Percentiles rank a stretch among this genome's conserved stretches.
These are phyloP conservation scores for Vimba vimba DNA, from an alignment of 2,113 vertebrate genomes.

Conservation along the genomic window DNA sequence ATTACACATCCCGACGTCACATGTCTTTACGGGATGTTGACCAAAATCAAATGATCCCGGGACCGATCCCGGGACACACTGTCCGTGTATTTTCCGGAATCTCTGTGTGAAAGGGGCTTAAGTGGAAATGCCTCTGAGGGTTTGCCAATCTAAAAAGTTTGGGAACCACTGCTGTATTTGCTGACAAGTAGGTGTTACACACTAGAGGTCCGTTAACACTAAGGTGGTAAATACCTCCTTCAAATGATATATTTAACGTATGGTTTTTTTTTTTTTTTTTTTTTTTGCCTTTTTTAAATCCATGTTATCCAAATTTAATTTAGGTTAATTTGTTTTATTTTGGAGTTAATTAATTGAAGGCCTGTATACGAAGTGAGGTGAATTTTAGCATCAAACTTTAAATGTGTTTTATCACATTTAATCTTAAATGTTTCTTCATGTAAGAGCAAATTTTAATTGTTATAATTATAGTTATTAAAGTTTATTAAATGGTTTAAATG, in stretches of 20 bases:
- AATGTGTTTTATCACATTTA: not conserved
- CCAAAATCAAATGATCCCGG: no score
- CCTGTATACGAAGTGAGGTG: not conserved
- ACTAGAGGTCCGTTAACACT: not conserved
- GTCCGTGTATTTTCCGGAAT: no score
- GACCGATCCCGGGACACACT: no score
- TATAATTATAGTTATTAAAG: not conserved
- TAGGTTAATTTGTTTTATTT: not conserved
- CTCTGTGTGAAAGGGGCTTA: no score
- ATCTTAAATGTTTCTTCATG: not conserved
- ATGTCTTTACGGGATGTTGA: no score
- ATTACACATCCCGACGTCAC: no score
- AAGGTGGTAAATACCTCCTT: not conserved
- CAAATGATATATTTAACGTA: not conserved
- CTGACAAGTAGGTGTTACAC: slow-evolving; percentile 28
- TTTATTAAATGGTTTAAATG: not conserved
- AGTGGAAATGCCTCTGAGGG: no score
- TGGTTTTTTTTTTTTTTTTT: not conserved
- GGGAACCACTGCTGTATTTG: no score
- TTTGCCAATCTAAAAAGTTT: no score
- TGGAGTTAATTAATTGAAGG: not conserved
- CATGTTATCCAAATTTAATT: not conserved
- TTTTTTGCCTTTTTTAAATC: not conserved
- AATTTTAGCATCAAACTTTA: not conserved
- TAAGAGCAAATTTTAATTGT: not conserved